phyloP scores from a whole-genome alignment of 2,888 invertebrate species.

The Helicoverpa assulta region DNA sequence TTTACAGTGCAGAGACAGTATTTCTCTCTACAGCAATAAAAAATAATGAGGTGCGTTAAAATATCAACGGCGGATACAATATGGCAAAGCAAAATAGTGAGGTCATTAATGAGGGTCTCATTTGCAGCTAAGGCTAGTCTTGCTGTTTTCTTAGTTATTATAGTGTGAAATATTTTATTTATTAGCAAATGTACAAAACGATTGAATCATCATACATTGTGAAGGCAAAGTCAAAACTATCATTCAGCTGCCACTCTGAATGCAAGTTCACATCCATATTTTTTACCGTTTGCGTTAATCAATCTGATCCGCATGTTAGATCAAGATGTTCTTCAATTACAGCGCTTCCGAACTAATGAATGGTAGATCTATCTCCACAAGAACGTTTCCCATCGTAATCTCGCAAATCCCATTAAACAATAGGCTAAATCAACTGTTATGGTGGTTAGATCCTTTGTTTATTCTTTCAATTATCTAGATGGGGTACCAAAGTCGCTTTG shows the following conservation, averaged over 20 bases:
- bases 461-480: slow-evolving; percentile 40
- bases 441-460: slow-evolving; percentile 36
- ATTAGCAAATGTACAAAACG: too few relatives aligned
- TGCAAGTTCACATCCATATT: slow-evolving; percentile 24
- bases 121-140: too few relatives aligned
- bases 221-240: background rate
- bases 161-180: too few relatives aligned
- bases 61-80: background rate
- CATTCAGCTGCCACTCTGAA: slow-evolving; percentile 8
- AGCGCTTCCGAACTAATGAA: slow-evolving; percentile 52
- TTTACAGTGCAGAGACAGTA: background rate
- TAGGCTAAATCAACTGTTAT: slow-evolving; percentile 62
- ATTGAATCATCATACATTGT: too few relatives aligned
- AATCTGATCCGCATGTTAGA: slow-evolving; percentile 45
- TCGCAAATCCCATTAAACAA: slow-evolving; percentile 63
- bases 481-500: slow-evolving; percentile 6
- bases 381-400: slow-evolving; percentile 66
- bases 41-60: too few relatives aligned
- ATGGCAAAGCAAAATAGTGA: background rate
- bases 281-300: slow-evolving; percentile 46
- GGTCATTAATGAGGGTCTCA: background rate
- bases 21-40: background rate
- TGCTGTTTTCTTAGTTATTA: too few relatives aligned
- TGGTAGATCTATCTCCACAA: slow-evolving; percentile 56
- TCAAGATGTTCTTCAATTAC: slow-evolving; percentile 56